Conservation (phyloP, 2,888 invertebrate species). For the Aphodius sticticus region DNA sequence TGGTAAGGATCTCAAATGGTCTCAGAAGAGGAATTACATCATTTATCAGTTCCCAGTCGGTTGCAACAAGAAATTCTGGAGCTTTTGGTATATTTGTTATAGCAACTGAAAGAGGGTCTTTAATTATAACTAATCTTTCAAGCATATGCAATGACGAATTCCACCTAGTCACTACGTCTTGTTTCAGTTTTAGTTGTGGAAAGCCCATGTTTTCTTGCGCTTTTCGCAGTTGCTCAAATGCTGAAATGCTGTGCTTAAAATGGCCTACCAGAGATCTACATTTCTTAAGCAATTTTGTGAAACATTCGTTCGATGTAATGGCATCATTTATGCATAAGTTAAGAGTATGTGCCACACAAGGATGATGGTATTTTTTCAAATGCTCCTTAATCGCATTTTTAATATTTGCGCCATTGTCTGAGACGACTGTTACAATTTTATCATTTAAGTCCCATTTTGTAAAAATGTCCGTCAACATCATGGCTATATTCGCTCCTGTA, state of each 20-base stretch:
- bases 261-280: slow-evolving; percentile 39
- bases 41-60: slow-evolving; percentile 42
- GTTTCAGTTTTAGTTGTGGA: slow-evolving; percentile 45
- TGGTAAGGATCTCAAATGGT: slow-evolving; percentile 41
- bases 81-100: slow-evolving; percentile 36
- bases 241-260: slow-evolving; percentile 46
- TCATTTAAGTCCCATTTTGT: slow-evolving; percentile 30
- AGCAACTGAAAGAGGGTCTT: slow-evolving; percentile 39
- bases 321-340: slow-evolving; percentile 26
- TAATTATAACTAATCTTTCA: slow-evolving; percentile 41
- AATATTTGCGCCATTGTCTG: slow-evolving; percentile 36
- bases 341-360: slow-evolving; percentile 38
- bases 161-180: slow-evolving; percentile 45
- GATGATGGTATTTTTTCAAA: slow-evolving; percentile 36
- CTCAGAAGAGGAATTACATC: slow-evolving; percentile 42
- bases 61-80: slow-evolving; percentile 40
- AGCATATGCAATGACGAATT: slow-evolving; percentile 45
- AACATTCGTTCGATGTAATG: slow-evolving; percentile 12
- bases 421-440: slow-evolving; percentile 35
- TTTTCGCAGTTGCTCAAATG: slow-evolving; percentile 42
- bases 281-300: background rate
- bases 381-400: slow-evolving; percentile 37
- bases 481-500: slow-evolving; percentile 34
- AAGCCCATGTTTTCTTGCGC: slow-evolving; percentile 43
- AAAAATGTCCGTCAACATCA: slow-evolving; percentile 29